phyloP scores from a whole-genome alignment of 1,140 invertebrate species.

The Vanessa atalanta region DNA sequence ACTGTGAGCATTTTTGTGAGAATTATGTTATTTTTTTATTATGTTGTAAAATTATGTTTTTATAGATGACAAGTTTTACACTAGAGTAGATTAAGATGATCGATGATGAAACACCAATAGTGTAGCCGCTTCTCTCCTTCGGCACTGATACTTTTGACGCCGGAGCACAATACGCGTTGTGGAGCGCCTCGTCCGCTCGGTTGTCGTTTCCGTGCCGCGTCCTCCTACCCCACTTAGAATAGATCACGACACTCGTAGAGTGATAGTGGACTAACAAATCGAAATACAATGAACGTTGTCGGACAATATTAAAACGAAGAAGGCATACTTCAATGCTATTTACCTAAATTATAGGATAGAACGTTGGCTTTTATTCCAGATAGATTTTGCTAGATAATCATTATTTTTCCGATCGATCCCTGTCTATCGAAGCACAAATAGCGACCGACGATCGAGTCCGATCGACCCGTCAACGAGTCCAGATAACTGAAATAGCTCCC shows the following conservation, averaged over 20 bases:
- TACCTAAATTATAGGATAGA: conserved; percentile 75
- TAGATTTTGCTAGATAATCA: conserved; percentile 79
- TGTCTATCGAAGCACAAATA: conserved; percentile 78
- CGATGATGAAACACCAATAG: conserved; percentile 81
- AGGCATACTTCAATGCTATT: conserved; percentile 78
- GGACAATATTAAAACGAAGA: conserved; percentile 76
- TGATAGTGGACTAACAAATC: conserved; percentile 67
- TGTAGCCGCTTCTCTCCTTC: conserved; percentile 80
- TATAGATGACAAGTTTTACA: conserved; percentile 78
- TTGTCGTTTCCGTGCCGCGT: conserved; percentile 38
- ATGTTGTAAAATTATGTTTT: conserved; percentile 65
- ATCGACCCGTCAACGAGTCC: conserved; percentile 61
- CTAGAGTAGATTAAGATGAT: conserved; percentile 81
- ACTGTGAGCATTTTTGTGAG: conserved; percentile 78
- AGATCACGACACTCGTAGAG: conserved; percentile 78
- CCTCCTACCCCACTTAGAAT: conserved; percentile 62
- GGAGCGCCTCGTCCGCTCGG: conserved; percentile 35
- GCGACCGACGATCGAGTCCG: conserved; percentile 72
- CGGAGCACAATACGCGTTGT: conserved; percentile 63
- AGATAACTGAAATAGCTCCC: conserved; percentile 57
- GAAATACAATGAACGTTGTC: conserved; percentile 72
- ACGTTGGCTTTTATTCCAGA: conserved; percentile 78
- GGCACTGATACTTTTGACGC: conserved; percentile 75
- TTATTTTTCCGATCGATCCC: conserved; percentile 69
- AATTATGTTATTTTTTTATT: conserved; percentile 78